phyloP scores from a whole-genome alignment of 2,113 vertebrate species.

The Cacatua alba region DNA sequence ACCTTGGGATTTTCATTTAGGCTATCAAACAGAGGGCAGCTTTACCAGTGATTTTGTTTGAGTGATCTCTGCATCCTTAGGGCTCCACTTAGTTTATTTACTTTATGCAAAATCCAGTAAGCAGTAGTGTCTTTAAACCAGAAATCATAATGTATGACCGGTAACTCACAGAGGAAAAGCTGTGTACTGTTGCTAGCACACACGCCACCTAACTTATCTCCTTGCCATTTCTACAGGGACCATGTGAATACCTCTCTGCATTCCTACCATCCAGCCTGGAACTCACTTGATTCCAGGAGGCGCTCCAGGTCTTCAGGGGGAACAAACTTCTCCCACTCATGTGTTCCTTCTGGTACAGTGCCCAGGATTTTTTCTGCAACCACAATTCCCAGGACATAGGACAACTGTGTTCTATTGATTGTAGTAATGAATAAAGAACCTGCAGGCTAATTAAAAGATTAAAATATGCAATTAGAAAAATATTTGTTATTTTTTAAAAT shows the following conservation, averaged over 20 bases:
- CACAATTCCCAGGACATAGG: conserved; percentile 88
- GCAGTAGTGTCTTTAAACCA: neutral
- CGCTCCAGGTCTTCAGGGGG: conserved; percentile 86
- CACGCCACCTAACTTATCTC: neutral
- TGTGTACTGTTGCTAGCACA: neutral
- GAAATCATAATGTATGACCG: neutral
- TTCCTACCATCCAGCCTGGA: neutral
- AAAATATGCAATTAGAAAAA: conserved; percentile 4
- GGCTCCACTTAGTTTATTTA: neutral
- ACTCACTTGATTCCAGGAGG: conserved; percentile 91
- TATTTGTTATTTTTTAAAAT: neutral
- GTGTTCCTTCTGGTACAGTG: conserved; percentile 91
- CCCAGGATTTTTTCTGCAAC: conserved; percentile 86
- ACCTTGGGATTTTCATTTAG: neutral
- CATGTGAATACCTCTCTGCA: neutral
- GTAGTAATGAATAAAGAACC: conserved; percentile 96
- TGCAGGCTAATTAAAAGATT: conserved; percentile 76
- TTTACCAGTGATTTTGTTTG: neutral
- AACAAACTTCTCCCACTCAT: conserved; percentile 96
- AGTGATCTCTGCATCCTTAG: neutral
- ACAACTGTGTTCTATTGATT: conserved; percentile 91
- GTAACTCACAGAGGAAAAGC: neutral
- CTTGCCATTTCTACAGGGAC: neutral
- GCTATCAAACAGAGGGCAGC: neutral
- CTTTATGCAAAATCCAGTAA: neutral